phyloP scores from a whole-genome alignment of 2,888 invertebrate genomes.

The Megaustenia siamemsis region DNA sequence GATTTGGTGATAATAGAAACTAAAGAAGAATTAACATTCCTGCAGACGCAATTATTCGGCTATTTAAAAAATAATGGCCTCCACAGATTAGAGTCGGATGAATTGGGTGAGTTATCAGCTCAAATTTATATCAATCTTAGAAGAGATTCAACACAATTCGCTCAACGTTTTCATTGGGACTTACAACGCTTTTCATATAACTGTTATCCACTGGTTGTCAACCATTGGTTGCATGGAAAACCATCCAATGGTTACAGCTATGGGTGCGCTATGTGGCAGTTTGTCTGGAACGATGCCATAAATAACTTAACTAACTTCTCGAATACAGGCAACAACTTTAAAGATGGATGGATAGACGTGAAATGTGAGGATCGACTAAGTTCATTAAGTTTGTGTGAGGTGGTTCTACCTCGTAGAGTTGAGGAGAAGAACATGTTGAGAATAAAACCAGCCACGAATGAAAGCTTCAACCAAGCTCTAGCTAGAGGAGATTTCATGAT shows the following conservation, averaged over 20 bases:
- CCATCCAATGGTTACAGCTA: background rate
- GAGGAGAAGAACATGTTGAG: background rate
- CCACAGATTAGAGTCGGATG: background rate
- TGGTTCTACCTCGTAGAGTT: background rate
- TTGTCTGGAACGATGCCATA: background rate
- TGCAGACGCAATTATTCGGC: background rate
- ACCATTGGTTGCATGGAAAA: background rate
- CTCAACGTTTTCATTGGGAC: slow-evolving; percentile 29
- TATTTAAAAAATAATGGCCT: background rate
- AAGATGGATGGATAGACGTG: background rate
- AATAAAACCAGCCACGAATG: background rate
- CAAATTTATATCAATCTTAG: slow-evolving; percentile 17
- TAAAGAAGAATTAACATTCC: slow-evolving; percentile 18
- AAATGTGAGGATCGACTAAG: background rate
- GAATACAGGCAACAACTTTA: background rate
- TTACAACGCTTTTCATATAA: too few species aligned
- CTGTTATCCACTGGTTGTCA: background rate
- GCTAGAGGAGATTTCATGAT: background rate
- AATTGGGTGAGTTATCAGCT: too few species aligned
- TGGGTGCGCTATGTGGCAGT: slow-evolving; percentile 9
- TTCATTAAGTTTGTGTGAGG: background rate
- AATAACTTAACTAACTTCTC: too few species aligned
- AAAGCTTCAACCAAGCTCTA: background rate
- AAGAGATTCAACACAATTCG: background rate
- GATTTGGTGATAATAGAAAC: slow-evolving; percentile 29